Base-by-base conservation (phyloP, 2,113 vertebrate genomes). In the Pachypanchax playfairii region DNA sequence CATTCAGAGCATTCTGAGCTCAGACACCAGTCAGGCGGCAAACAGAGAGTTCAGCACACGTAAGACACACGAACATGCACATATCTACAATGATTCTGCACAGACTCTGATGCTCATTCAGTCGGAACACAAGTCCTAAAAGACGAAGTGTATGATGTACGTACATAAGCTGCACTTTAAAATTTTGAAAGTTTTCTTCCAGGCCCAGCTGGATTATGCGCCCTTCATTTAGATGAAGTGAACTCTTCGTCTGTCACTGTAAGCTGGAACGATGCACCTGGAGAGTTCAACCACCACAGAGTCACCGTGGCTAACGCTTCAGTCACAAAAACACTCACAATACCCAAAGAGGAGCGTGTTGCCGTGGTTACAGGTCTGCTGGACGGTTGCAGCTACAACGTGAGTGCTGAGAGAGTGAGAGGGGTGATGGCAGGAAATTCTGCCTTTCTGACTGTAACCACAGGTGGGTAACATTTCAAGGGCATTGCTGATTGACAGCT, bases 231-330 rank as follows among this genome's bases (percentile, higher is more conserved):
- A 70, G 88, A 75, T 75, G 38, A 62, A 47, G 52, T 87, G 38
- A 93, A 92, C 85, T 83, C 88, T 39, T 92, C 93, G 1, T 93
- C 92, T 58, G 88, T 86, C 8, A 81, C 79, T 41, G 73, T 96
- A 70, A 79, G 43, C n/a, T 96, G 94, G 93, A 91, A 88, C 68
- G 57, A 75, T 65, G 87, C 84, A 4, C 64, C 50, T 9, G 94
- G 87, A 42, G 86, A 84, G 29, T 95, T 95, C 80, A 94, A 93
- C 61, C 91, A 93, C 79, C 91, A 94, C 53, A 88, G 90, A 87
- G 89, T 95, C 56, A 87, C 76, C 21, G 69, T 95, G 47, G 79
- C 85, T 73, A 93, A 94, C 47, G 55, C 14, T 54, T 93, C 90
- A 3, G 79, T 89, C 70, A 65, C 11, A 47, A 83, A 71, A 44